Evolutionary conservation across 2,797 vertebrate genomes (phyloP), one percentile per base, ranked within the genome.

Genomic region (Oreonectes daqikongensis): DNA sequence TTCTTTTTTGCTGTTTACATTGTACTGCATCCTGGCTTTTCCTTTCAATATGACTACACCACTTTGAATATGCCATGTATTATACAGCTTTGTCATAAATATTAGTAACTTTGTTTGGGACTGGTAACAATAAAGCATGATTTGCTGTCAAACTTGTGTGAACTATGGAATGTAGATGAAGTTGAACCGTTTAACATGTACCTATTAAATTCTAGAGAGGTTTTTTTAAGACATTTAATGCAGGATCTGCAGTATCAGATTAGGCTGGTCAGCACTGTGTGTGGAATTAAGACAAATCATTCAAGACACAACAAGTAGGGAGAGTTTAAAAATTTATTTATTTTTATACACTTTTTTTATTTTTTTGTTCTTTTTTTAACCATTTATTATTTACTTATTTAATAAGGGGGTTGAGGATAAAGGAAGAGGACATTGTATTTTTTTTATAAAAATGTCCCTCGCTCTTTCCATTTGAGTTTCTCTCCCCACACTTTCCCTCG

Each of bases 381-480:
- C 89, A 71, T 90, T 89, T 85, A 88, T 86, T 89, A 86, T 88
- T 91, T 88, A 85, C 87, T 84, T 77, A 90, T 86, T 90, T 89
- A 89, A 84, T 84, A 81, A 74, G 71, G 79, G 67, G 80, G 57
- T 68, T 72, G 78, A 79, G 81, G 69, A 84, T 75, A 77, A 81
- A 75, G 55, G 81, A 71, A 83, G 67, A 83, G 79, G 61, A 68
- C 32, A 55, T 60, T 60, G 60, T 65, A 57, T 71, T 70, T 72
- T 75, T 84, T 75, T 80, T 84, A 82, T 83, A 84, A 86, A 83
- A 82, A 79, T 52, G 65, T 76, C 52, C 71, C 38, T 69, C 67
- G 63, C 44, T 70, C 66, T 28, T 53, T 85, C 53, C 75, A 67
- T 72, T 53, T 64, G 53, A 79, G 65, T 78, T 64, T 71, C 73